Evolutionary conservation across 2,888 invertebrate genomes (phyloP).

Genomic region (Mamestra brassicae): DNA sequence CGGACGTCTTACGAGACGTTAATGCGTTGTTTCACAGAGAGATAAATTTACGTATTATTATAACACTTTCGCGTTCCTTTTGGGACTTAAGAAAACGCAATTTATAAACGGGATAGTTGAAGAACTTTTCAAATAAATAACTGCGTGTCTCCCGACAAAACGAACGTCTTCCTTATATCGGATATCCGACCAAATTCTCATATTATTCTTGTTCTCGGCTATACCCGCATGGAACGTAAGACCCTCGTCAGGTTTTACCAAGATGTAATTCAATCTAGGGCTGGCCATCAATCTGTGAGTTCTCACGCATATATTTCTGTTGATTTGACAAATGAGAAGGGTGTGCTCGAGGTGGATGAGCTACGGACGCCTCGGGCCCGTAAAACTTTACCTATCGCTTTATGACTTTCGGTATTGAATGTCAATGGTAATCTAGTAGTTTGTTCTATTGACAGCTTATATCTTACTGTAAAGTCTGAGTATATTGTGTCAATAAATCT

Average conservation of each 20-base stretch:
- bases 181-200: slow-evolving; percentile 81
- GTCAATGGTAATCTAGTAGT: slow-evolving; percentile 23
- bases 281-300: slow-evolving; percentile 90
- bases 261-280: slow-evolving; percentile 90
- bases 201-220: slow-evolving; percentile 84
- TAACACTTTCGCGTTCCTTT: slow-evolving; percentile 11
- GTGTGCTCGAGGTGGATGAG: slow-evolving; percentile 82
- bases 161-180: slow-evolving; percentile 70
- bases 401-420: slow-evolving; percentile 51
- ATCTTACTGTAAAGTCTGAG: background rate
- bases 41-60: slow-evolving; percentile 10
- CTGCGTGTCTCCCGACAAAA: slow-evolving; percentile 59
- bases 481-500: background rate
- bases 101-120: slow-evolving; percentile 35
- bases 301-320: slow-evolving; percentile 90
- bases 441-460: background rate
- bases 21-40: background rate
- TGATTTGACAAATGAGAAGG: slow-evolving; percentile 91
- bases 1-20: background rate
- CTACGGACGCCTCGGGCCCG: slow-evolving; percentile 73
- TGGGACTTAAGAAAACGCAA: slow-evolving; percentile 26
- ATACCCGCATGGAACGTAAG: slow-evolving; percentile 85
- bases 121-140: slow-evolving; percentile 54
- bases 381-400: slow-evolving; percentile 75
- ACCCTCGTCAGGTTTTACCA: slow-evolving; percentile 89